Conservation (phyloP, 2,888 invertebrate genomes). For the Drosophila prolongata region DNA sequence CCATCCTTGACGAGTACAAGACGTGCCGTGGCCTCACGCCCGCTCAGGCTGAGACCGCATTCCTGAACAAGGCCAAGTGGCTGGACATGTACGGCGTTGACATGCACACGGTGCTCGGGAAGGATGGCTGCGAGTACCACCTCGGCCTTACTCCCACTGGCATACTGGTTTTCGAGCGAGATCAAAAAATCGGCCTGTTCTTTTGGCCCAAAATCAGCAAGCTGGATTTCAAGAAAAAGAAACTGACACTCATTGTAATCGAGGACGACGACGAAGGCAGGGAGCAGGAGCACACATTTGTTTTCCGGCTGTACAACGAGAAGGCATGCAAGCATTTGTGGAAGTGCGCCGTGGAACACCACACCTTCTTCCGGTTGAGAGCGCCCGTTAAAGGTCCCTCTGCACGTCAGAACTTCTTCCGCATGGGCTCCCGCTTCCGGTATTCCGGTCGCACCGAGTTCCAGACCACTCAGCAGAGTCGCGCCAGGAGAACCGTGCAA, state of each 20-base stretch:
- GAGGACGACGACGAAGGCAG: constrained; percentile 99
- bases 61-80: constrained; percentile 98
- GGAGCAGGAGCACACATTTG: constrained; percentile 99
- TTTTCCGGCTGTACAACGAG: constrained; percentile 97
- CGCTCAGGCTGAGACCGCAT: constrained; percentile 97
- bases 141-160: constrained; percentile 99
- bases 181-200: constrained; percentile 98
- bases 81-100: constrained; percentile 99
- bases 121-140: constrained; percentile 98
- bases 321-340: constrained; percentile 99
- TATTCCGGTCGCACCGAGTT: constrained; percentile 98
- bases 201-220: constrained; percentile 99
- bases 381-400: constrained; percentile 95
- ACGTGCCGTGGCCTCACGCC: constrained; percentile 94
- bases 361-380: constrained; percentile 98
- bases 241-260: constrained; percentile 97
- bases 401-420: constrained; percentile 97
- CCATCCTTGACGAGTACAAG: constrained; percentile 96
- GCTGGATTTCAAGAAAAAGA: constrained; percentile 98
- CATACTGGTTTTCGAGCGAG: constrained; percentile 98
- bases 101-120: constrained; percentile 98
- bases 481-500: constrained; percentile 96
- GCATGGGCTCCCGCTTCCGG: constrained; percentile 98
- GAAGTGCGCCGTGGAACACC: constrained; percentile 99
- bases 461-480: constrained; percentile 96